Evolutionary conservation across 2,113 vertebrate species (phyloP).

Genomic region (Melanerpes formicivorus): DNA sequence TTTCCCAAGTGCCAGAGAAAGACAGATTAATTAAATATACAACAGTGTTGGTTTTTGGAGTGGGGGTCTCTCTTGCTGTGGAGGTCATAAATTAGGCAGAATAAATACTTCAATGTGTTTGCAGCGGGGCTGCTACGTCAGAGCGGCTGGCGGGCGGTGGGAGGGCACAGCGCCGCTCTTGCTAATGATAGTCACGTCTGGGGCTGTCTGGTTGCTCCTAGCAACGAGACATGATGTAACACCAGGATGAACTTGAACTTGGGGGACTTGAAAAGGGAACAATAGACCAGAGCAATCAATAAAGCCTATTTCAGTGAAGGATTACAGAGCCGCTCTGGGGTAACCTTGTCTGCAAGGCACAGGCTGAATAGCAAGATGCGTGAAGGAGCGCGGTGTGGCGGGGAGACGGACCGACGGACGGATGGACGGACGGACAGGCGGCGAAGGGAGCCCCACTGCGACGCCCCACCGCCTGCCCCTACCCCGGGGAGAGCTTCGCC

Average conservation of each 20-base stretch:
- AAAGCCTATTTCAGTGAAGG: conserved; percentile 93
- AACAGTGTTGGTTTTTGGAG: conserved; percentile 85
- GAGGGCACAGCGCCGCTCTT: conserved; percentile 83
- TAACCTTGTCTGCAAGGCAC: conserved; percentile 88
- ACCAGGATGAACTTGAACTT: conserved; percentile 97
- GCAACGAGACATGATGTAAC: conserved; percentile 99
- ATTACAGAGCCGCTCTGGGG: conserved; percentile 88
- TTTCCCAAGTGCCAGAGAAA: conserved; percentile 85
- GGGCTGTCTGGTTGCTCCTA: conserved; percentile 93
- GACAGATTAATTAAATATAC: conserved; percentile 89
- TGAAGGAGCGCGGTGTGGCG: conserved; percentile 76
- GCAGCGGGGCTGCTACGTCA: conserved; percentile 79
- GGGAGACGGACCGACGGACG: not conserved
- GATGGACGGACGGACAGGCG: not conserved
- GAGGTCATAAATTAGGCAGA: conserved; percentile 85
- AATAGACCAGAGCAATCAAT: conserved; percentile 94
- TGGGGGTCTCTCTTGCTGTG: conserved; percentile 79
- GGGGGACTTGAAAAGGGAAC: conserved; percentile 92
- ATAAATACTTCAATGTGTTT: conserved; percentile 89
- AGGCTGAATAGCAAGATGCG: conserved; percentile 83
- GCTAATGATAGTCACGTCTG: conserved; percentile 97
- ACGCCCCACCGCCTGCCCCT: not conserved
- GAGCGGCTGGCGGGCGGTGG: conserved; percentile 79
- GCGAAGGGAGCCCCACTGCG: not conserved
- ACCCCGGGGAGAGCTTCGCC: not conserved